Evolutionary conservation across 2,797 vertebrate genomes (phyloP).

Genomic region (Thaleichthys pacificus): DNA sequence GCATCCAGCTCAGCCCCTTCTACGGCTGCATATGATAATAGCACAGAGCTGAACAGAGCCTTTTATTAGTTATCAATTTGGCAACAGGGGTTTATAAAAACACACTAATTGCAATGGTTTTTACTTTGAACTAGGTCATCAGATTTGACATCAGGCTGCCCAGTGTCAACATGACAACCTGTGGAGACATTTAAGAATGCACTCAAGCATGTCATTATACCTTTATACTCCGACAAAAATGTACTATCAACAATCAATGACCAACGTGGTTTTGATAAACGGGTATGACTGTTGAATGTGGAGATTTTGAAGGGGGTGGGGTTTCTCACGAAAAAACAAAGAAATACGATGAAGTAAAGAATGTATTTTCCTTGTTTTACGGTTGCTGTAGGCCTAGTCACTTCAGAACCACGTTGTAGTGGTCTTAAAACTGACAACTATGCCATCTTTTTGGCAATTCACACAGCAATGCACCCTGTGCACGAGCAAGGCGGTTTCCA

Average conservation of each 20-base stretch:
- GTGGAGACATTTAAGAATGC: background rate
- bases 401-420: background rate
- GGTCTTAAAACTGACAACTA: background rate
- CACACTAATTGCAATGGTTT: background rate
- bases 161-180: background rate
- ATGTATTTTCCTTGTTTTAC: background rate
- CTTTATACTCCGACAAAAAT: background rate
- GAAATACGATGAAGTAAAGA: background rate
- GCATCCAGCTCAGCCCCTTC: background rate
- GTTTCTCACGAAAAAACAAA: background rate
- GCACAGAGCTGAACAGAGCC: background rate
- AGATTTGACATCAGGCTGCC: background rate
- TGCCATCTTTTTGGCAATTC: background rate
- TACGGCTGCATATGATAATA: background rate
- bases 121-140: background rate
- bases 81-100: no score
- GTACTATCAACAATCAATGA: background rate
- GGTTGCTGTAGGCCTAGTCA: background rate
- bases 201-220: background rate
- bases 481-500: no score
- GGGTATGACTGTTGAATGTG: background rate
- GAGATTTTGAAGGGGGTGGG: no score
- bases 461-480: background rate
- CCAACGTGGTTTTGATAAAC: background rate
- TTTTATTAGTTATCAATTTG: background rate